A percentile compares a stretch with the other conserved stretches of the same genome.
phyloP scores from a whole-genome alignment of 2,888 invertebrate genomes.

The Lymantria monacha region DNA sequence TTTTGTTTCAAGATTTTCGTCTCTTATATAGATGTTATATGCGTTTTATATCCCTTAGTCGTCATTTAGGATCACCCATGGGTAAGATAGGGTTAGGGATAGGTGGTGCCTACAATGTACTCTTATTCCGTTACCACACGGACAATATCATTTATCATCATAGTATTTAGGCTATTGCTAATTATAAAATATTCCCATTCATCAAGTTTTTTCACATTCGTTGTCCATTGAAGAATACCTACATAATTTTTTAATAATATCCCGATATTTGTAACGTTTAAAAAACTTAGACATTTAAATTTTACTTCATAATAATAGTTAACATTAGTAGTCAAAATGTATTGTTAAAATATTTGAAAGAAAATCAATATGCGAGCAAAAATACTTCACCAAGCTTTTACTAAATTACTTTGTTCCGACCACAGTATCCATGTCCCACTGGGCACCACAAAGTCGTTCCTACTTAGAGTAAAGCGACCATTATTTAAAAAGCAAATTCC shows the following conservation, averaged over 20 bases:
- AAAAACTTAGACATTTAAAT: slow-evolving; percentile 14
- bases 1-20: no score
- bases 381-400: slow-evolving; percentile 49
- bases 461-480: slow-evolving; percentile 22
- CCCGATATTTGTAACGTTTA: neutral
- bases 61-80: no score
- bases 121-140: no score
- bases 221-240: no score
- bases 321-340: slow-evolving; percentile 23
- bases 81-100: no score
- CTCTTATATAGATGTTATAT: no score
- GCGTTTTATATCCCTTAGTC: no score
- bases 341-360: slow-evolving; percentile 20
- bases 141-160: no score
- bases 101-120: no score
- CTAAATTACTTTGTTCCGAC: slow-evolving; percentile 39
- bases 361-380: slow-evolving; percentile 36
- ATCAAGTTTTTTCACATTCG: no score
- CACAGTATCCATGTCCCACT: slow-evolving; percentile 49
- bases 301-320: slow-evolving; percentile 19
- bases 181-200: no score
- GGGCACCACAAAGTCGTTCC: slow-evolving; percentile 30
- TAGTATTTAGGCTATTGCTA: no score
- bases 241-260: neutral
- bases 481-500: slow-evolving; percentile 43